Evolutionary conservation across 1,140 invertebrate species (phyloP).

Genomic region (Heterodera schachtii): DNA sequence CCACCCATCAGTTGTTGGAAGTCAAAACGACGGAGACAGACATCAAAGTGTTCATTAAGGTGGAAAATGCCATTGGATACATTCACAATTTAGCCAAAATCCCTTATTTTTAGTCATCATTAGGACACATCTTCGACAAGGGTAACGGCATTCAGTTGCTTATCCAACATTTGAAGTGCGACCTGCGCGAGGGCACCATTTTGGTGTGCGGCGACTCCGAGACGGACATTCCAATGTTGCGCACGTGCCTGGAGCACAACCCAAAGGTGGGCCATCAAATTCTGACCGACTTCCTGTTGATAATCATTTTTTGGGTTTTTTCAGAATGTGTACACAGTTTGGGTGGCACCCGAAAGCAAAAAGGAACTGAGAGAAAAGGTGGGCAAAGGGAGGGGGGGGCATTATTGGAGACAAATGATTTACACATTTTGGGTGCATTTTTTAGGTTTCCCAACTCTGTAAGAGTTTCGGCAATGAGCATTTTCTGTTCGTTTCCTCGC

Average conservation of each 20-base stretch:
- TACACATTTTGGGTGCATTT: background rate
- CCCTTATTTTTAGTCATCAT: too few species aligned
- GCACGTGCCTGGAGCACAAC: conserved; percentile 53
- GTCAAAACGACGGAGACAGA: conserved; percentile 60
- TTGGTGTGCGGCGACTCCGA: conserved; percentile 62
- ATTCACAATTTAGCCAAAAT: conserved; percentile 42
- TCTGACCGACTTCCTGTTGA: background rate
- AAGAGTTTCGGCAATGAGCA: conserved; percentile 52
- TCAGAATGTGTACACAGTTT: conserved; percentile 60
- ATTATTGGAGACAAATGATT: too few species aligned
- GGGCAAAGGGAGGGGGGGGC: background rate
- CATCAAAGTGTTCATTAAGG: conserved; percentile 63
- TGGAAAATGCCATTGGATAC: background rate
- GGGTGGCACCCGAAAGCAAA: conserved; percentile 57
- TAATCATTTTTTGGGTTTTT: conserved; percentile 10
- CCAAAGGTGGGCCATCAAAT: conserved; percentile 25
- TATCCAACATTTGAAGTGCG: conserved; percentile 58
- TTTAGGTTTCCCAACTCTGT: conserved; percentile 55
- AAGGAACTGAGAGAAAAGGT: conserved; percentile 45
- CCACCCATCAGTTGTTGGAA: conserved; percentile 35
- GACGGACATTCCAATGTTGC: conserved; percentile 65
- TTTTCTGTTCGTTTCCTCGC: conserved; percentile 61
- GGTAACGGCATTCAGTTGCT: conserved; percentile 61
- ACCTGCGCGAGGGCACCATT: conserved; percentile 55
- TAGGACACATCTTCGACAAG: conserved; percentile 62